These are phyloP conservation scores for Chironomus tepperi DNA, from an alignment of 1,140 invertebrate species.

Conservation along the genomic window DNA sequence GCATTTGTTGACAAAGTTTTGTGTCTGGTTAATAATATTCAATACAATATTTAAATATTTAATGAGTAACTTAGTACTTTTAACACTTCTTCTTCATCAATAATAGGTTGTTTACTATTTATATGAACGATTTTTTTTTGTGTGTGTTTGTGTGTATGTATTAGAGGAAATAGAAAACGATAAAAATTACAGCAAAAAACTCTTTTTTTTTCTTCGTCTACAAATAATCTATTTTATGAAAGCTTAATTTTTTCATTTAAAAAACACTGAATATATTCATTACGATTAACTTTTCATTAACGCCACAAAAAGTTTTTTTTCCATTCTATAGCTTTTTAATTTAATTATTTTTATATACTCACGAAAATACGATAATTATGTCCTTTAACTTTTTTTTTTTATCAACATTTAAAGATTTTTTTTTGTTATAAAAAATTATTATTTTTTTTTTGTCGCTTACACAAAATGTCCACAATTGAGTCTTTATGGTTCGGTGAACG, in stretches of 20 bases:
- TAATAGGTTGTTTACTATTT: background rate
- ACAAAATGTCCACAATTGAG: too few relatives aligned
- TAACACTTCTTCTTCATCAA: background rate
- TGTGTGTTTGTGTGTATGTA: background rate
- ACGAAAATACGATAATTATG: background rate
- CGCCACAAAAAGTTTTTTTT: background rate
- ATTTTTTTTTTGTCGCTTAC: background rate
- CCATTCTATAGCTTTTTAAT: too few relatives aligned
- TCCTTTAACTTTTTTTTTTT: background rate
- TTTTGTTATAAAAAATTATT: background rate
- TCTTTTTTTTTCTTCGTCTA: background rate
- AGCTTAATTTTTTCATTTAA: background rate
- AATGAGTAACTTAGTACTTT: background rate
- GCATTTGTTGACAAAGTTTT: conserved; percentile 11
- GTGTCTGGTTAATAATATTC: background rate
- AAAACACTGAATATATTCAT: background rate
- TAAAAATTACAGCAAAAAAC: background rate
- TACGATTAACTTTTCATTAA: conserved; percentile 13
- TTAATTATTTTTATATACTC: too few relatives aligned
- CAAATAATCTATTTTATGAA: background rate
- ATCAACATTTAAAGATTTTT: conserved; percentile 1
- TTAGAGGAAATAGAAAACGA: background rate
- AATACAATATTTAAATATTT: background rate
- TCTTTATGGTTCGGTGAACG: too few relatives aligned
- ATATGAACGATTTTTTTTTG: background rate